phyloP scores from a whole-genome alignment of 2,888 invertebrate genomes.

The Brachyopa scutellaris region DNA sequence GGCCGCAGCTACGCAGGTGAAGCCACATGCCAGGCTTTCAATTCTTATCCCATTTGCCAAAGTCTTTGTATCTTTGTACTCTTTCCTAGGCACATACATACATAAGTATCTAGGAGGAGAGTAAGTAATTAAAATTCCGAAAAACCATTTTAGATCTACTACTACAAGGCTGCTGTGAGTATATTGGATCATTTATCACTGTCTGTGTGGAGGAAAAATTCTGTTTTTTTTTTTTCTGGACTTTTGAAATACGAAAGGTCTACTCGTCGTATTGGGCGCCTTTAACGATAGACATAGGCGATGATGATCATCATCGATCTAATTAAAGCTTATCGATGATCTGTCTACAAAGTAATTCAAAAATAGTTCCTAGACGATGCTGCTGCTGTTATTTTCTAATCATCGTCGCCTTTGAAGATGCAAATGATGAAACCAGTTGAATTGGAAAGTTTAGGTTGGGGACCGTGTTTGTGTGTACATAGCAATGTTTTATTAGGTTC shows the following conservation, averaged over 20 bases:
- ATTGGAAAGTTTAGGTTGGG: constrained; percentile 37
- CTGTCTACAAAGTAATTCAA: constrained; percentile 52
- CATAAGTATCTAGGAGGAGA: constrained; percentile 10
- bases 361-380: constrained; percentile 29
- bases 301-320: constrained; percentile 65
- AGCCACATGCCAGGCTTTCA: constrained; percentile 46
- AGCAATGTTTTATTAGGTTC: constrained; percentile 5
- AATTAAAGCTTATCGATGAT: constrained; percentile 69
- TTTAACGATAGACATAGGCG: constrained; percentile 40
- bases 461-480: constrained; percentile 5
- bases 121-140: constrained; percentile 68
- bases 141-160: constrained; percentile 56
- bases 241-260: too few species aligned
- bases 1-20: neutral
- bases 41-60: constrained; percentile 64
- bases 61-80: constrained; percentile 37
- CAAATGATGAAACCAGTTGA: constrained; percentile 50
- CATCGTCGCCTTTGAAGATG: constrained; percentile 29
- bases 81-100: too few species aligned
- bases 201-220: constrained; percentile 11
- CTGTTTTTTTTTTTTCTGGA: too few species aligned
- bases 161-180: constrained; percentile 1
- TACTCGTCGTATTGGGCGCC: constrained; percentile 61
- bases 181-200: constrained; percentile 68
- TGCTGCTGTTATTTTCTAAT: constrained; percentile 8